Conservation (phyloP, 2,113 vertebrate species). For the Ameiurus melas region DNA sequence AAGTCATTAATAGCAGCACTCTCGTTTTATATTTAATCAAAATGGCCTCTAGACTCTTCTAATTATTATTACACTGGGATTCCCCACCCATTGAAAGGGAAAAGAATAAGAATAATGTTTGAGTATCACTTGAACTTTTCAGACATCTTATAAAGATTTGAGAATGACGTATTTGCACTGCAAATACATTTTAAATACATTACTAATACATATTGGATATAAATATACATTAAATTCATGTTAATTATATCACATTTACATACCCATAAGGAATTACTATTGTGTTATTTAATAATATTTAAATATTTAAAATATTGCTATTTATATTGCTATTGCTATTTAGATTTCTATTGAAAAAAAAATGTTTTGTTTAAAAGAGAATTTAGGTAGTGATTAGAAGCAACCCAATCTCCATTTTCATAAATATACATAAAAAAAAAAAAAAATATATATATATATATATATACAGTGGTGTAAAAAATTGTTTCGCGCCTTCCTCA, state of each 20-base stretch:
- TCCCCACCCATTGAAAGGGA: too few species aligned
- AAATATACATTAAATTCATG: background rate
- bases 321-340: background rate
- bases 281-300: background rate
- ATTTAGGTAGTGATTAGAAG: background rate
- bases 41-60: background rate
- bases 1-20: background rate
- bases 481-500: too few species aligned
- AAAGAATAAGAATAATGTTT: background rate
- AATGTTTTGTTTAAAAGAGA: background rate
- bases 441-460: too few species aligned
- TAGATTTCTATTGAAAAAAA: background rate
- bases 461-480: too few species aligned
- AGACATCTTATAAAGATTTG: background rate
- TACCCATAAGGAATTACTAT: too few species aligned
- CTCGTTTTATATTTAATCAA: background rate
- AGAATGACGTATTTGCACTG: background rate
- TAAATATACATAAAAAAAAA: too few species aligned
- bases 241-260: background rate
- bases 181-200: background rate
- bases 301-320: background rate
- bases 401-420: background rate
- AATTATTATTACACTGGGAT: background rate
- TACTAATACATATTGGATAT: background rate
- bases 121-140: background rate